A percentile compares a stretch with the other conserved stretches of the same genome.
Evolutionary conservation across 1,140 invertebrate genomes (phyloP).

Genomic region (Cydia splendana): DNA sequence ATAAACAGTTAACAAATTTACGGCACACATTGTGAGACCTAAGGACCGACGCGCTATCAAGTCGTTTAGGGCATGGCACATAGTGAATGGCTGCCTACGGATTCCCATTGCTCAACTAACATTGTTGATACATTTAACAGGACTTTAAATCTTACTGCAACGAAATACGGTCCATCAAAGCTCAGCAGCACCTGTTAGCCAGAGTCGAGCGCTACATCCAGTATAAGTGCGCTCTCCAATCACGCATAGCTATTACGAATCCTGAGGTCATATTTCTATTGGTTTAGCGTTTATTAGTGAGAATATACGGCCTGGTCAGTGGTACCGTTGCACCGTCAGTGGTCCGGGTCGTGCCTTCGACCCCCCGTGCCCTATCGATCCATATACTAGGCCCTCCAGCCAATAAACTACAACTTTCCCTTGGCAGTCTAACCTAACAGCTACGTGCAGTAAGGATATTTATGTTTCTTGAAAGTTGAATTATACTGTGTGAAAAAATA

Average conservation of each 20-base stretch:
- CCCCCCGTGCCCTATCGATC: constrained; percentile 68
- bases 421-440: constrained; percentile 19
- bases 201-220: not conserved
- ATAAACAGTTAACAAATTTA: not conserved
- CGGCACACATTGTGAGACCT: not conserved
- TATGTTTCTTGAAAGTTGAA: not conserved
- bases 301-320: constrained; percentile 39
- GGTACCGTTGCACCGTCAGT: constrained; percentile 70
- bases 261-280: not conserved
- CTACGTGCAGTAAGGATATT: not conserved
- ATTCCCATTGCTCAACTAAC: not conserved
- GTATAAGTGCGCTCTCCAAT: not conserved
- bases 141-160: not conserved
- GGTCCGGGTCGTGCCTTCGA: constrained; percentile 60
- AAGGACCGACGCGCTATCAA: constrained; percentile 6
- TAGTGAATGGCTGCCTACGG: constrained; percentile 13
- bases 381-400: constrained; percentile 48
- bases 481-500: not conserved
- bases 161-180: no score
- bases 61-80: not conserved
- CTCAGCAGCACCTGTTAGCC: no score
- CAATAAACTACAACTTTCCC: constrained; percentile 37
- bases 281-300: not conserved
- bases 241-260: not conserved
- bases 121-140: no score